Percentiles rank a stretch among this genome's conserved stretches.
Evolutionary conservation across 2,797 vertebrate genomes (phyloP).

Genomic region (Limnodromus scolopaceus): DNA sequence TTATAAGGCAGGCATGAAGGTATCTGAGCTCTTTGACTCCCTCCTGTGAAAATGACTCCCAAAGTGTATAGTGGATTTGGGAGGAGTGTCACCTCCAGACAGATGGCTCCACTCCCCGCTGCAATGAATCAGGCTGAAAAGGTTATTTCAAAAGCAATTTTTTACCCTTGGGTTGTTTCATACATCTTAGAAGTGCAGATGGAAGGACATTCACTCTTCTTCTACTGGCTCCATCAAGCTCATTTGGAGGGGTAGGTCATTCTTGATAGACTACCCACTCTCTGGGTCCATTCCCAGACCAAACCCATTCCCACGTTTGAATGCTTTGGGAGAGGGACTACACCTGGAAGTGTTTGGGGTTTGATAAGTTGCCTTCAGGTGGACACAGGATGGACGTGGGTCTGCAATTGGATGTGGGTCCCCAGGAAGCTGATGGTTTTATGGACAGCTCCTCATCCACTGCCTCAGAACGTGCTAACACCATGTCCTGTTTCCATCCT

Average conservation of each 20-base stretch:
- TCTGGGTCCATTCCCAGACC: too few species aligned
- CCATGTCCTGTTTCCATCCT: not conserved
- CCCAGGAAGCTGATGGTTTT: not conserved
- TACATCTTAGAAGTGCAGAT: not conserved
- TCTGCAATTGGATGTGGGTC: not conserved
- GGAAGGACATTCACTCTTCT: not conserved
- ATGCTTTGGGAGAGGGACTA: not conserved
- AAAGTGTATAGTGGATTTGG: not conserved
- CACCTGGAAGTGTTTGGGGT: not conserved
- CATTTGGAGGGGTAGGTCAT: not conserved
- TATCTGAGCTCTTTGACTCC: not conserved
- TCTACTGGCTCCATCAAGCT: not conserved
- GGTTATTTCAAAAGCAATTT: not conserved
- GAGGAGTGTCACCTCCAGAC: not conserved
- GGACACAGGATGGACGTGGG: not conserved
- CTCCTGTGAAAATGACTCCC: not conserved
- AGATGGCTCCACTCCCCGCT: not conserved
- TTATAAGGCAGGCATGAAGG: not conserved
- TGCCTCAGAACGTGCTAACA: not conserved
- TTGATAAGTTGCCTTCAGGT: not conserved
- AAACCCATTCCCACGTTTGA: too few species aligned
- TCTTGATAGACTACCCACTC: not conserved
- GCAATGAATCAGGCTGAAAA: not conserved
- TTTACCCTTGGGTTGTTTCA: not conserved
- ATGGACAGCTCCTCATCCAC: not conserved